Conservation (phyloP, 2,888 invertebrate genomes). For the Hypercompe scribonia region DNA sequence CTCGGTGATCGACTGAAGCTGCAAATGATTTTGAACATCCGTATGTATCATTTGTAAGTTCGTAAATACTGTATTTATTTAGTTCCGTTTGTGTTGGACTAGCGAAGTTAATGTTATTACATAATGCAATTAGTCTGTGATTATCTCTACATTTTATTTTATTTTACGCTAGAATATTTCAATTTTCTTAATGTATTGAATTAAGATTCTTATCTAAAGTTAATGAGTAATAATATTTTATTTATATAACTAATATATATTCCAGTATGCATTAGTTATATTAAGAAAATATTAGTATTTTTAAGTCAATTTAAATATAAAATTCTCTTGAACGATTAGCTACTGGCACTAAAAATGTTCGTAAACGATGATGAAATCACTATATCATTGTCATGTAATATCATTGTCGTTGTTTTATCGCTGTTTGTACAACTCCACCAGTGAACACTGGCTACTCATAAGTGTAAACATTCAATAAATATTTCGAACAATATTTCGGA, state of each 20-base stretch:
- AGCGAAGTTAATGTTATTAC: too few species aligned
- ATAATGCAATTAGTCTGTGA: not conserved
- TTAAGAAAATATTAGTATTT: not conserved
- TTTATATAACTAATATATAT: too few species aligned
- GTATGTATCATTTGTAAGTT: not conserved
- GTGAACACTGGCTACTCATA: too few species aligned
- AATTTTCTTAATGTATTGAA: not conserved
- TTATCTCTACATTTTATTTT: not conserved
- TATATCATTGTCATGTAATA: not conserved
- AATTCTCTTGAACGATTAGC: not conserved
- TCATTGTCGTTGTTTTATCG: not conserved
- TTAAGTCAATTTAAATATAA: not conserved
- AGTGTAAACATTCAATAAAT: too few species aligned
- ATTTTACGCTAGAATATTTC: not conserved
- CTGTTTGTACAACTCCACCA: too few species aligned
- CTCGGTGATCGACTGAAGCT: conserved; percentile 23
- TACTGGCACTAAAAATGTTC: not conserved
- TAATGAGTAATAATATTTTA: too few species aligned
- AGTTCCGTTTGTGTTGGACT: not conserved
- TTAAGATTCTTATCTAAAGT: too few species aligned
- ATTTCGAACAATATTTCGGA: too few species aligned
- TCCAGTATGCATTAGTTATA: not conserved
- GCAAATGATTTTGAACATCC: not conserved
- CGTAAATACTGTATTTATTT: not conserved
- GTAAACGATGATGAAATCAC: not conserved